These are phyloP conservation scores for Hydrotaea cyrtoneurina DNA, from an alignment of 2,888 invertebrate genomes.

Conservation along the genomic window DNA sequence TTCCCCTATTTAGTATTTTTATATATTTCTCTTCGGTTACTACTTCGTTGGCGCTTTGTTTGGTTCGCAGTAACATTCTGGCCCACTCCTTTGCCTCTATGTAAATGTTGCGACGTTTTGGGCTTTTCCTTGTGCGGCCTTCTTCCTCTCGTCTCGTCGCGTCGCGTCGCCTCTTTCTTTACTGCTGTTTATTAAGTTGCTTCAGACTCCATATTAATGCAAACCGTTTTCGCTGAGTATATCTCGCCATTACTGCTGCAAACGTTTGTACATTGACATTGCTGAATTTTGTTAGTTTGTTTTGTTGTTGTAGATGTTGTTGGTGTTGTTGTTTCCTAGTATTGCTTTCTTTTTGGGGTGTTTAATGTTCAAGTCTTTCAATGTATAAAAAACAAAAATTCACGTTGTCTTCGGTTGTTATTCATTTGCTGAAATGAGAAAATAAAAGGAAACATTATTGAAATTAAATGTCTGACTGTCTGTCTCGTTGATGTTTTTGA, in stretches of 20 bases:
- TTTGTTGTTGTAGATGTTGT: slow-evolving; percentile 1
- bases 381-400: slow-evolving; percentile 33
- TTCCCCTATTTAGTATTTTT: slow-evolving; percentile 49
- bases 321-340: too few species aligned
- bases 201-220: slow-evolving; percentile 49
- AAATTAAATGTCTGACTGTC: neutral
- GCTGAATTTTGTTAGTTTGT: neutral
- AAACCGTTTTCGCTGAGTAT: slow-evolving; percentile 3
- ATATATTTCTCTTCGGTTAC: slow-evolving; percentile 49
- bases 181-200: slow-evolving; percentile 58
- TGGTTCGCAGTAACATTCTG: slow-evolving; percentile 60
- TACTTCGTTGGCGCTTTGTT: slow-evolving; percentile 53
- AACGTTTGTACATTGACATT: slow-evolving; percentile 48
- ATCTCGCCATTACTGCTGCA: slow-evolving; percentile 37
- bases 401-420: slow-evolving; percentile 35
- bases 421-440: slow-evolving; percentile 44
- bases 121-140: neutral
- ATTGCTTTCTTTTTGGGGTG: neutral
- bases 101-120: slow-evolving; percentile 3
- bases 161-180: slow-evolving; percentile 9
- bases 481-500: neutral
- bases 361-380: too few species aligned
- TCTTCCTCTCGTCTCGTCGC: neutral
- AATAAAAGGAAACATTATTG: slow-evolving; percentile 36
- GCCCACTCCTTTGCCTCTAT: neutral